Percentiles rank a stretch among this genome's conserved stretches.
These are phyloP conservation scores for Nemotelus pantherinus DNA, from an alignment of 2,888 invertebrate genomes.

Conservation along the genomic window DNA sequence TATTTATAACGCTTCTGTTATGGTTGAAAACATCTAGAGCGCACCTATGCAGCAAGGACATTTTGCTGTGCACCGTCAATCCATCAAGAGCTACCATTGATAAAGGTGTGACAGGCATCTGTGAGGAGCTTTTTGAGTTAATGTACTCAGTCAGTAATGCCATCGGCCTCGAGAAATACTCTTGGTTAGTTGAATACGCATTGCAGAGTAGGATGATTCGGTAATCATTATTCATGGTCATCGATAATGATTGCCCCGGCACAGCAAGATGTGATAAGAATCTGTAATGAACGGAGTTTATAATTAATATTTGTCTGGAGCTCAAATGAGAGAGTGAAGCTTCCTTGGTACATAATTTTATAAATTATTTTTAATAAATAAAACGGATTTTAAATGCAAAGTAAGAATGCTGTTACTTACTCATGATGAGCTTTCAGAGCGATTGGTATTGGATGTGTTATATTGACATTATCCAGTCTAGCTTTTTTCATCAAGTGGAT, in stretches of 20 bases:
- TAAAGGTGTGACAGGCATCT: slow-evolving; percentile 84
- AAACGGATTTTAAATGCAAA: neutral
- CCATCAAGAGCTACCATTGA: slow-evolving; percentile 94
- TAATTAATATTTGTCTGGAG: neutral
- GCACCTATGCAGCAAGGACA: slow-evolving; percentile 78
- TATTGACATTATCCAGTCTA: slow-evolving; percentile 82
- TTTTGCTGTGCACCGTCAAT: slow-evolving; percentile 94
- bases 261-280: slow-evolving; percentile 86
- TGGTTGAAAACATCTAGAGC: slow-evolving; percentile 52
- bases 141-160: slow-evolving; percentile 89
- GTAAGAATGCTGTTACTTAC: slow-evolving; percentile 65
- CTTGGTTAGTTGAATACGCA: slow-evolving; percentile 92
- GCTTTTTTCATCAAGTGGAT: slow-evolving; percentile 95
- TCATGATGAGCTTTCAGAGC: slow-evolving; percentile 86
- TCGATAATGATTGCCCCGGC: slow-evolving; percentile 76
- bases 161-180: slow-evolving; percentile 92
- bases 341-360: too few relatives aligned
- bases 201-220: slow-evolving; percentile 92
- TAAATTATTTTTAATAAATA: too few relatives aligned
- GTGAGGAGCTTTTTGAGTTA: slow-evolving; percentile 65
- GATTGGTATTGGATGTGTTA: slow-evolving; percentile 80
- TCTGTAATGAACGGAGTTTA: slow-evolving; percentile 66
- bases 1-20: neutral
- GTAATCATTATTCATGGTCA: slow-evolving; percentile 88
- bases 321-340: too few relatives aligned